phyloP scores from a whole-genome alignment of 2,113 vertebrate species.

The Oreochromis tanganicae region DNA sequence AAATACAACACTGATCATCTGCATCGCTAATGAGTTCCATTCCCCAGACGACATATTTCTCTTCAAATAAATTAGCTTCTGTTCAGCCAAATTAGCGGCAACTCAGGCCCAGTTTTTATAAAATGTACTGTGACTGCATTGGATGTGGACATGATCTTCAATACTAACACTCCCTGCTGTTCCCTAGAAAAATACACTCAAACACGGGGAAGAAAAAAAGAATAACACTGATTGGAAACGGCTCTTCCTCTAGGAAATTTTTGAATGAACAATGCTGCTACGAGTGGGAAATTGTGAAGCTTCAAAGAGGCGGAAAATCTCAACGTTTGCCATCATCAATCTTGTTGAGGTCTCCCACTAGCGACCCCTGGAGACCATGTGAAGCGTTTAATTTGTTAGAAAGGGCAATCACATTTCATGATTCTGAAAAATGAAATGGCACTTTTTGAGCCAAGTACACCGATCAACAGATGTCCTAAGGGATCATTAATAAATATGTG shows the following conservation, averaged over 20 bases:
- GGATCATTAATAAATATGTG: slow-evolving; percentile 15
- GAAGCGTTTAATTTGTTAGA: neutral
- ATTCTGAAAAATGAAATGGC: neutral
- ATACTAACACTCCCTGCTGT: slow-evolving; percentile 58
- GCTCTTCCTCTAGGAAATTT: neutral
- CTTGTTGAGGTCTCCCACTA: neutral
- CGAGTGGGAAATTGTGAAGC: neutral
- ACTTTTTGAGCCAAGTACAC: neutral
- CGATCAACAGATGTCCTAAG: neutral
- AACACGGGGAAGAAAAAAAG: neutral
- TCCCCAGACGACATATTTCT: neutral
- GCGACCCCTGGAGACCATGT: neutral
- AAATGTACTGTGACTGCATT: slow-evolving; percentile 31
- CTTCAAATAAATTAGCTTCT: neutral
- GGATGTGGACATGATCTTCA: slow-evolving; percentile 32
- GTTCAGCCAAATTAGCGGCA: slow-evolving; percentile 1
- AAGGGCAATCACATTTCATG: neutral
- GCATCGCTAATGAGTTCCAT: neutral
- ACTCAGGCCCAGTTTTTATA: neutral
- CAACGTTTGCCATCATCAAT: neutral
- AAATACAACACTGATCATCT: slow-evolving; percentile 54
- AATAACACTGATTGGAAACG: slow-evolving; percentile 46
- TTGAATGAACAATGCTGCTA: slow-evolving; percentile 8
- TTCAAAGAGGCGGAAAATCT: slow-evolving; percentile 2
- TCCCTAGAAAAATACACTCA: slow-evolving; percentile 45